A percentile compares a stretch with the other conserved stretches of the same genome.
These are phyloP conservation scores for Saimiri boliviensis DNA, from an alignment of 2,113 vertebrate species.

Conservation along the genomic window DNA sequence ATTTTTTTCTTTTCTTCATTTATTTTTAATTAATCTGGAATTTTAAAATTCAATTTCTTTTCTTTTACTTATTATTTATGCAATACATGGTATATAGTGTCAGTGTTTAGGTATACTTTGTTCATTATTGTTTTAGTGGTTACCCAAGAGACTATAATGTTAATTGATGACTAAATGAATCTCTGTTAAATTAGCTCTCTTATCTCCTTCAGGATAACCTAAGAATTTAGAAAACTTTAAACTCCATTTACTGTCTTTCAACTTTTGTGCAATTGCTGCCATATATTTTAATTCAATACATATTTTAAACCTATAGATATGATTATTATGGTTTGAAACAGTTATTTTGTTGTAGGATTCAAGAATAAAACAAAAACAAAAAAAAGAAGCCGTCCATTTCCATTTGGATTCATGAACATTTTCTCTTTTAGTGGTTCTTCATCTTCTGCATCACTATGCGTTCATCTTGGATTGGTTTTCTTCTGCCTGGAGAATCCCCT, in stretches of 20 bases:
- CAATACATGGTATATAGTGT: neutral
- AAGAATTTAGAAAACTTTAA: neutral
- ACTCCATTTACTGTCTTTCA: neutral
- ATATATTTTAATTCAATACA: neutral
- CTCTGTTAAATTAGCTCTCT: neutral
- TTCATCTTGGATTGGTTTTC: neutral
- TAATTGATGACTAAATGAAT: neutral
- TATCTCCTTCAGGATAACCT: neutral
- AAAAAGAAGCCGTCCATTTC: neutral
- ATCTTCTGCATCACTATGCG: neutral
- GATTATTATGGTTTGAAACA: neutral
- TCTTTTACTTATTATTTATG: neutral
- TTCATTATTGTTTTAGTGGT: neutral
- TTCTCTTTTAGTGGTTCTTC: neutral
- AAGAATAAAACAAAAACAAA: too few species aligned
- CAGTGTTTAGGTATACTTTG: neutral
- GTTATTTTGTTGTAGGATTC: too few species aligned
- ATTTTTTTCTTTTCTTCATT: neutral
- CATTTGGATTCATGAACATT: neutral
- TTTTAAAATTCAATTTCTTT: neutral
- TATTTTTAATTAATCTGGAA: neutral
- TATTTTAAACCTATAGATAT: neutral
- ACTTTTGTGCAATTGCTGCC: neutral
- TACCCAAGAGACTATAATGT: neutral
- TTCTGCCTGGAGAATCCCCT: neutral